Conservation (phyloP, 2,888 invertebrate species). For the Anarsia innoxiella region DNA sequence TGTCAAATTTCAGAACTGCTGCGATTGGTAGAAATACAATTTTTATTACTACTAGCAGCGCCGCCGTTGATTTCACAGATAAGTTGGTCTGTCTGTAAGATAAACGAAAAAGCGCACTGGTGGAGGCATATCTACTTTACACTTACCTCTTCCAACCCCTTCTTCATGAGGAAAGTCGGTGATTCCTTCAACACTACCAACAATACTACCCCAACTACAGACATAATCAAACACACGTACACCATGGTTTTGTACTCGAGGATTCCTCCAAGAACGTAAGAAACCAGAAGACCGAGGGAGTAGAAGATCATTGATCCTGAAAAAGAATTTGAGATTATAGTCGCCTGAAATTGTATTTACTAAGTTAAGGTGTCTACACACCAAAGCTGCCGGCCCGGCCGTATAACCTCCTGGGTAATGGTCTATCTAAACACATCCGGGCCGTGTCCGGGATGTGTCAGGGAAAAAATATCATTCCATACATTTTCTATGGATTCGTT, state of each 20-base stretch:
- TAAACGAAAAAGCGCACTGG: no score
- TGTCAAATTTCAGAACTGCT: no score
- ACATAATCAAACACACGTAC: slow-evolving; percentile 33
- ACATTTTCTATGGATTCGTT: no score
- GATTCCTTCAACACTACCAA: slow-evolving; percentile 35
- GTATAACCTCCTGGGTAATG: not conserved
- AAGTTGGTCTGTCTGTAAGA: no score
- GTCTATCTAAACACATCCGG: no score
- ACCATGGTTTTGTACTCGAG: slow-evolving; percentile 40
- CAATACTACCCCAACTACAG: slow-evolving; percentile 27
- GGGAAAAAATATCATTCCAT: no score
- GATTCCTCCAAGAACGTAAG: slow-evolving; percentile 44
- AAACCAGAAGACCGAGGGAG: slow-evolving; percentile 41
- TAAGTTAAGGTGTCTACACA: not conserved
- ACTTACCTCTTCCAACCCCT: slow-evolving; percentile 35
- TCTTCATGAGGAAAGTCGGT: slow-evolving; percentile 6
- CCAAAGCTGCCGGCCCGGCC: no score
- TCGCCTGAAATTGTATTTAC: not conserved
- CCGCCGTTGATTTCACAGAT: no score
- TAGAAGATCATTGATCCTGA: slow-evolving; percentile 39
- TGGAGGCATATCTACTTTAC: no score
- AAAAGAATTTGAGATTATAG: not conserved
- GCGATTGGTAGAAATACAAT: no score
- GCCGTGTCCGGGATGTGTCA: no score
- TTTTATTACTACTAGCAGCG: no score